Evolutionary conservation across 1,140 invertebrate species (phyloP).

Genomic region (Anastatus disparis): DNA sequence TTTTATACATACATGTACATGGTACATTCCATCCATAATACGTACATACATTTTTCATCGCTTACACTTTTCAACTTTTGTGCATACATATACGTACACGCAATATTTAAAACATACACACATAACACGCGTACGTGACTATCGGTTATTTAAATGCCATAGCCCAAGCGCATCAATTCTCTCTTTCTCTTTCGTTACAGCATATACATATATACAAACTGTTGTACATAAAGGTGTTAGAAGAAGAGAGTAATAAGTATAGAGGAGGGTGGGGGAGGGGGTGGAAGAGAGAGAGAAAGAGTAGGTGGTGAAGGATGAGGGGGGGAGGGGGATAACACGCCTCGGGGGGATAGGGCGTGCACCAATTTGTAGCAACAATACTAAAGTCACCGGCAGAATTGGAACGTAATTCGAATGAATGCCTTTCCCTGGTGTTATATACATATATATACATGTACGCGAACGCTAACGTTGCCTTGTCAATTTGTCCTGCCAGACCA

Average conservation of each 20-base stretch:
- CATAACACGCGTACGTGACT: constrained; percentile 47
- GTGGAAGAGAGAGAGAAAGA: constrained; percentile 18
- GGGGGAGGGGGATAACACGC: constrained; percentile 44
- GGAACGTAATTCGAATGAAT: constrained; percentile 67
- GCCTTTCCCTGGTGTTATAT: too few relatives aligned
- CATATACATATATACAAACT: too few relatives aligned
- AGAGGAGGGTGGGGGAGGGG: constrained; percentile 28
- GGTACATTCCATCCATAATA: too few relatives aligned
- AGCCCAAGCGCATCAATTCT: constrained; percentile 35
- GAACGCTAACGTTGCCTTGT: constrained; percentile 57
- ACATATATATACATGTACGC: too few relatives aligned
- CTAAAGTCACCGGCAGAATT: constrained; percentile 66
- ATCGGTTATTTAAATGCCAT: constrained; percentile 52
- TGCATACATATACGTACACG: too few relatives aligned
- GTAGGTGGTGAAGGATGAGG: too few relatives aligned
- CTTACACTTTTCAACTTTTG: too few relatives aligned
- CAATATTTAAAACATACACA: too few relatives aligned
- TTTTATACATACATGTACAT: not conserved
- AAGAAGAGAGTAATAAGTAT: too few relatives aligned
- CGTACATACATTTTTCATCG: too few relatives aligned
- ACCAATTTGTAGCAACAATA: constrained; percentile 67
- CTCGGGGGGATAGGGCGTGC: constrained; percentile 62
- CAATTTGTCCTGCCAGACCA: constrained; percentile 64
- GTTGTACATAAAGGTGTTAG: too few relatives aligned
- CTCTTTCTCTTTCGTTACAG: constrained; percentile 13